phyloP scores from a whole-genome alignment of 2,797 vertebrate species.

The Cuniculus paca region DNA sequence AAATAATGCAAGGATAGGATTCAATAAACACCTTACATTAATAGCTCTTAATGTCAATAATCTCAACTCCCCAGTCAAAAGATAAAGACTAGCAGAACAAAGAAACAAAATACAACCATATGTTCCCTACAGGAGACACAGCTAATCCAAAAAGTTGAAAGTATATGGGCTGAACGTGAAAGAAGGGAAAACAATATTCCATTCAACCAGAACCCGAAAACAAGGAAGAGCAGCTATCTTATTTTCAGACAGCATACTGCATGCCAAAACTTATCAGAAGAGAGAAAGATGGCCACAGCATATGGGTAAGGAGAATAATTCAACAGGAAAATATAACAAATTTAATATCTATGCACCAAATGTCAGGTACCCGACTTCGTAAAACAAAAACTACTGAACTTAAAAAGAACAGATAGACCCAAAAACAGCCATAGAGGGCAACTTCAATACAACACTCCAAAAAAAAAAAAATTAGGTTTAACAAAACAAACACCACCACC shows the following conservation, averaged over 20 bases:
- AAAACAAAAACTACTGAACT: not conserved
- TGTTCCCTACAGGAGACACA: not conserved
- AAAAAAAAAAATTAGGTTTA: not conserved
- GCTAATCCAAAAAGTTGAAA: not conserved
- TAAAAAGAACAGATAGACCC: not conserved
- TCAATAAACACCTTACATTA: not conserved
- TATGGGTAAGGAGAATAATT: not conserved
- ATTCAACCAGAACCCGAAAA: not conserved
- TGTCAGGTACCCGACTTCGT: not conserved
- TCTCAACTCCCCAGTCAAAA: not conserved
- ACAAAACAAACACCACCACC: no score
- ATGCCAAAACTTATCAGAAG: not conserved
- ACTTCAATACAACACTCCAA: not conserved
- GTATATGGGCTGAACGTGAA: not conserved
- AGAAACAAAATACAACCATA: not conserved
- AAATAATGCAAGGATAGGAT: not conserved
- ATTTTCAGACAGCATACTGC: not conserved
- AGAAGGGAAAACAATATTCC: not conserved
- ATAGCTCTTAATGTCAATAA: not conserved
- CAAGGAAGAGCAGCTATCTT: not conserved
- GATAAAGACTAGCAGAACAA: not conserved
- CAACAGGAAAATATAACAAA: not conserved
- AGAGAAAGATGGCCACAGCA: not conserved
- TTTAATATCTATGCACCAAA: not conserved
- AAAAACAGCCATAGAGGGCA: not conserved